Percentiles rank a stretch among this genome's conserved stretches.
These are phyloP conservation scores for Mallotus villosus DNA, from an alignment of 2,797 vertebrate species.

Conservation along the genomic window DNA sequence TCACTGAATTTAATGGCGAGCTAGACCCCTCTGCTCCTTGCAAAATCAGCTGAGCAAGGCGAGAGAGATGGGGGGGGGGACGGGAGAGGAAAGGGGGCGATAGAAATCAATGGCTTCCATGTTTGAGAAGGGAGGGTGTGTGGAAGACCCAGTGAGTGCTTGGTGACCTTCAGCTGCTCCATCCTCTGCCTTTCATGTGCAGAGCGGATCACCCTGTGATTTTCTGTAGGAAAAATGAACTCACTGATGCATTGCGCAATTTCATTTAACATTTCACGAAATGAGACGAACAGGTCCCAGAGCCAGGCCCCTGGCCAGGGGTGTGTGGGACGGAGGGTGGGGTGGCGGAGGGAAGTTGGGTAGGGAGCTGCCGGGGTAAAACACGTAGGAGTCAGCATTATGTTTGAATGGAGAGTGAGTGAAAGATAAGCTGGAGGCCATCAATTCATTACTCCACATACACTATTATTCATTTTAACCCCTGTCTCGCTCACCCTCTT, in stretches of 20 bases:
- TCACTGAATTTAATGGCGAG: constrained; percentile 51
- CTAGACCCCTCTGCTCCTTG: constrained; percentile 38
- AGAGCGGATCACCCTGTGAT: constrained; percentile 59
- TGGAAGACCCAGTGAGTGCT: constrained; percentile 28
- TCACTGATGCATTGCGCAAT: constrained; percentile 67
- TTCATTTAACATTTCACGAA: constrained; percentile 70
- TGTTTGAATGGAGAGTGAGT: constrained; percentile 57
- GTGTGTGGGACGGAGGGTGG: constrained; percentile 7
- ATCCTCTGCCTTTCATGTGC: constrained; percentile 48
- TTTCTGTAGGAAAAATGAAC: constrained; percentile 58
- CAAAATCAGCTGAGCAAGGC: constrained; percentile 41
- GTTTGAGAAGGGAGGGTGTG: constrained; percentile 50
- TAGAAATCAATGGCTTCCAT: constrained; percentile 46
- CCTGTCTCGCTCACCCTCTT: constrained; percentile 19
- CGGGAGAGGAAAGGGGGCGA: neutral
- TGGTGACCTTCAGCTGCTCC: constrained; percentile 70
- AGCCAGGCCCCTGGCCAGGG: constrained; percentile 49
- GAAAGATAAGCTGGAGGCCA: constrained; percentile 59
- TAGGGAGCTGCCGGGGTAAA: constrained; percentile 16
- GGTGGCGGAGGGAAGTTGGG: neutral
- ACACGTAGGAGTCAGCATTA: constrained; percentile 66
- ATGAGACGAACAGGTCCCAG: constrained; percentile 46
- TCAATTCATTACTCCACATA: constrained; percentile 59
- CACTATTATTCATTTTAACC: constrained; percentile 42
- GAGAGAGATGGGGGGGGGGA: neutral